These are phyloP conservation scores for Takifugu bimaculatus DNA, from an alignment of 2,113 vertebrate genomes.

Conservation along the genomic window DNA sequence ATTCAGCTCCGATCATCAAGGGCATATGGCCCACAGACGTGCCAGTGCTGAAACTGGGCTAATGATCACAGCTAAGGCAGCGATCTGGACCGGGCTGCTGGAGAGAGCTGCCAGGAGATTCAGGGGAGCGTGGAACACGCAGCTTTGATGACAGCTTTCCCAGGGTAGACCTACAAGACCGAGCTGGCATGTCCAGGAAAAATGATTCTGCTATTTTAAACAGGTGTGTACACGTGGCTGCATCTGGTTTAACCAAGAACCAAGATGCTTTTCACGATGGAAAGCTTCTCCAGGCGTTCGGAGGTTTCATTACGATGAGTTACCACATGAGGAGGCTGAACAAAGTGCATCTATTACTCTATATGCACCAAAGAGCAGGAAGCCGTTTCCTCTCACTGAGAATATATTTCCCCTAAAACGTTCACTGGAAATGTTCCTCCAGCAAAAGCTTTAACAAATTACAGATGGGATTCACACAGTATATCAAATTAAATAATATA, in stretches of 20 bases:
- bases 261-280: conserved; percentile 1
- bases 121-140: no score
- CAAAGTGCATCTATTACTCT: neutral
- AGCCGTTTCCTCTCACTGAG: neutral
- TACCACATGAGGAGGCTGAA: neutral
- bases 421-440: no score
- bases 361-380: neutral
- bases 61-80: conserved; percentile 23
- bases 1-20: conserved; percentile 19
- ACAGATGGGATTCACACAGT: no score
- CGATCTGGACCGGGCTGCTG: conserved; percentile 18
- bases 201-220: neutral
- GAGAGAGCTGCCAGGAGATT: no score
- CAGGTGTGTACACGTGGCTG: neutral
- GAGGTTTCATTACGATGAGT: neutral
- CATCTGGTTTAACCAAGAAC: neutral
- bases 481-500: no score
- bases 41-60: conserved; percentile 23
- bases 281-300: neutral
- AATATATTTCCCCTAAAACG: neutral
- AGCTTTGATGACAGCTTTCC: neutral
- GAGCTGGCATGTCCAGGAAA: neutral
- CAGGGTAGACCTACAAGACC: neutral
- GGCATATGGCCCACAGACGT: conserved; percentile 30
- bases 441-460: no score